Evolutionary conservation across 2,888 invertebrate species (phyloP), one percentile per base, ranked within the genome.

Genomic region (Drosophila neotestacea): DNA sequence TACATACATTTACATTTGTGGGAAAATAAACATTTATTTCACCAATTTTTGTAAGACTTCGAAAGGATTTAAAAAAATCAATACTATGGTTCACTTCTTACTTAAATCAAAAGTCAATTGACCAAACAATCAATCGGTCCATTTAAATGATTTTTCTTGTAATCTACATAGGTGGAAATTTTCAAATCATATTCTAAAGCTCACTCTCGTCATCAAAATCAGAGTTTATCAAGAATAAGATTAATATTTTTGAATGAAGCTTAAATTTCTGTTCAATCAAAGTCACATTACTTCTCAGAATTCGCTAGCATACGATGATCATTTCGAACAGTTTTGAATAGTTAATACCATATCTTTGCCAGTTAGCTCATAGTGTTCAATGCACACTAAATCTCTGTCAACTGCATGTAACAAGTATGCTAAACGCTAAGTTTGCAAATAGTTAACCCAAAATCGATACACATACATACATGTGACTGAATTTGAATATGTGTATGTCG

Each of bases 301-400:
- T 22, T 22, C 22, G 22, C 22, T 22, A 22, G 2, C 3, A 22
- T 2, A 22, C 22, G 22, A n/a, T 22, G 38, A n/a, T 27, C 34
- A 44, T 51, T 51, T 46, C 46, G 13, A 59, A 54, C 32, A 36
- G 27, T 30, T 34, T 59, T 30, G 10, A 50, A 44, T 27, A 47
- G 22, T 44, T 7, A 11, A 22, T 22, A 22, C 22, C 9, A 27
- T 9, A 16, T 4, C 5, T 30, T 9, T 13, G 3, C 22, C 13
- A 28, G 41, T 46, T 68, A 16, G 46, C 46, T 38, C 52, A 41
- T 30, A 13, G 46, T 58, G 51, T 41, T 46, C 47, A 47, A 4
- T 22, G 10, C 55, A 58, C 60, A 69, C 66, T 80, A 69, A 75
- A 82, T 85, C 85, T 73, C 47, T 73, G 74, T 76, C 81, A 72